Conservation (phyloP, 92 coral and sea anemone genomes). For the Paramuricea clavata region DNA sequence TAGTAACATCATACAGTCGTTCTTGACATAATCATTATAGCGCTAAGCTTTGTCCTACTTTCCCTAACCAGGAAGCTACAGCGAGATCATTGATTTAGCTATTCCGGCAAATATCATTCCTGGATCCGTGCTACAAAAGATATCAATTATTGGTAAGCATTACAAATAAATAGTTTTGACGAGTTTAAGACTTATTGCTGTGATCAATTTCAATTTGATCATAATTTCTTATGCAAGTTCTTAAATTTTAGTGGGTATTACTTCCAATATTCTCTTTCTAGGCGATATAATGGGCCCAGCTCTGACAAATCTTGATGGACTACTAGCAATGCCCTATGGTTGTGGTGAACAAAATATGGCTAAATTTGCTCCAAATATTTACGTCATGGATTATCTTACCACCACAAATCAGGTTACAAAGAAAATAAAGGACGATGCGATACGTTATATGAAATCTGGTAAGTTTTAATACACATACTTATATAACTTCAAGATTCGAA, state of each 20-base stretch:
- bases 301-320: conserved; percentile 73
- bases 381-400: conserved; percentile 87
- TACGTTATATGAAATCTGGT: conserved; percentile 82
- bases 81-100: conserved; percentile 30
- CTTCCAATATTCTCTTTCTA: no score
- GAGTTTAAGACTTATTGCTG: no score
- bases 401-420: conserved; percentile 70
- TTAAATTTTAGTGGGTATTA: no score
- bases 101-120: conserved; percentile 28
- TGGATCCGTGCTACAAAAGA: conserved; percentile 25
- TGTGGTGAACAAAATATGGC: conserved; percentile 99
- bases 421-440: conserved; percentile 71
- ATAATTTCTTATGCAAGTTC: no score
- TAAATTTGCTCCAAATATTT: conserved; percentile 94
- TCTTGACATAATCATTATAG: no score
- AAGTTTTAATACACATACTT: no score
- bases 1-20: no score
- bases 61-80: not conserved
- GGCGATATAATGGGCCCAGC: conserved; percentile 98
- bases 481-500: no score
- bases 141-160: conserved; percentile 53
- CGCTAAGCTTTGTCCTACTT: no score
- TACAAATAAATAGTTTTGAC: no score
- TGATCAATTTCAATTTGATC: no score
- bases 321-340: conserved; percentile 85